phyloP scores from a whole-genome alignment of 2,888 invertebrate species.

The Pammene fasciana region DNA sequence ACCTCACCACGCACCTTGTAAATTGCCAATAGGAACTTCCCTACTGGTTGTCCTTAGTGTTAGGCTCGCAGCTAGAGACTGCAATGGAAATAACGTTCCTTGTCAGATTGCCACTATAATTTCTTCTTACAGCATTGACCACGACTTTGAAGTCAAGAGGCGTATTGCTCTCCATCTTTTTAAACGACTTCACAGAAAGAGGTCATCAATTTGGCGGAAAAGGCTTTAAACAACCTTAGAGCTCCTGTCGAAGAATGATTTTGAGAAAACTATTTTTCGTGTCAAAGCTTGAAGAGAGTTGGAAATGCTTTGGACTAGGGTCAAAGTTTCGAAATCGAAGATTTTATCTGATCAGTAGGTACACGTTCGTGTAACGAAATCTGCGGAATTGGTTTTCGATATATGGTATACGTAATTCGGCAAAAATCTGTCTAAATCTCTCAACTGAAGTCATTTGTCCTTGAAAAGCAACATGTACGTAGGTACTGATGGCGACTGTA shows the following conservation, averaged over 20 bases:
- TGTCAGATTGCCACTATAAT: conserved; percentile 20
- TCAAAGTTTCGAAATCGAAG: too few species aligned
- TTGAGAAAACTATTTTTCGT: background rate
- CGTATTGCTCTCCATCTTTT: conserved; percentile 4
- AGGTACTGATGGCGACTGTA: too few species aligned
- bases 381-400: too few species aligned
- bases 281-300: background rate
- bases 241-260: background rate
- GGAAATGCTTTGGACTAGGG: too few species aligned
- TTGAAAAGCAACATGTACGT: too few species aligned
- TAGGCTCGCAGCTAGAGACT: background rate
- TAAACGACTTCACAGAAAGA: background rate
- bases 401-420: too few species aligned
- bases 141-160: conserved; percentile 11
- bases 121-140: conserved; percentile 2
- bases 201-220: background rate
- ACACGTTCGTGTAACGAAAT: too few species aligned
- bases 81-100: background rate
- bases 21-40: too few species aligned
- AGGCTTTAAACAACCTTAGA: background rate
- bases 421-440: too few species aligned
- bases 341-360: too few species aligned
- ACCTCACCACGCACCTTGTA: too few species aligned
- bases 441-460: too few species aligned
- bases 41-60: background rate